These are phyloP conservation scores for Propithecus perrieri DNA, from an alignment of 2,797 vertebrate genomes.

Conservation along the genomic window DNA sequence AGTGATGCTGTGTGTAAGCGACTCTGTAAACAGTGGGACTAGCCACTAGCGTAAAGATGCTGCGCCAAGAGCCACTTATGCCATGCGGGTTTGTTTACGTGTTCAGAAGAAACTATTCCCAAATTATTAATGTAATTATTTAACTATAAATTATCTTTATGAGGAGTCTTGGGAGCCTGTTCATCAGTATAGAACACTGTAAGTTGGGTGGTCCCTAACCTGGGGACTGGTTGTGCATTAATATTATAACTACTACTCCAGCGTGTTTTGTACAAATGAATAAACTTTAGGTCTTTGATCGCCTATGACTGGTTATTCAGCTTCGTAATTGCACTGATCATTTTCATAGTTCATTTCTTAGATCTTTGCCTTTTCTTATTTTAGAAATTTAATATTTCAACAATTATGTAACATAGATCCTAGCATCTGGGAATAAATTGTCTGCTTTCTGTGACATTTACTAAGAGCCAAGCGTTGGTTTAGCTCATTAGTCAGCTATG, in stretches of 20 bases:
- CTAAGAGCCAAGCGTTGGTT: constrained; percentile 58
- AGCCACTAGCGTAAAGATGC: not conserved
- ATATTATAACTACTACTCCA: not conserved
- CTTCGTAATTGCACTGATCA: not conserved
- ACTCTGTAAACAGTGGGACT: not conserved
- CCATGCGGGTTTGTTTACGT: not conserved
- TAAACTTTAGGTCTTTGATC: not conserved
- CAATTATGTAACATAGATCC: constrained; percentile 53
- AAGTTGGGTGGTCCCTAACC: not conserved
- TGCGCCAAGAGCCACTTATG: rapidly evolving
- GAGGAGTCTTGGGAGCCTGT: not conserved
- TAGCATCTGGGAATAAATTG: constrained; percentile 65
- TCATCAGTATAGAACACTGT: not conserved
- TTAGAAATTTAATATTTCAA: constrained; percentile 62
- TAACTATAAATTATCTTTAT: not conserved
- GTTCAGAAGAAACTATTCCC: too few species aligned
- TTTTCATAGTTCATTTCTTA: constrained; percentile 53
- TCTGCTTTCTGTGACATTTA: constrained; percentile 71
- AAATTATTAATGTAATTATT: not conserved
- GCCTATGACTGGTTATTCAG: not conserved
- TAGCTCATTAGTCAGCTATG: constrained; percentile 57
- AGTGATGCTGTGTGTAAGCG: not conserved
- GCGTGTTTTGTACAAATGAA: not conserved
- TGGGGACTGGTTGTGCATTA: not conserved
- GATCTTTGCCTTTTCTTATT: constrained; percentile 42